Evolutionary conservation across 2,797 vertebrate species (phyloP).

Genomic region (Eulemur albifrons): DNA sequence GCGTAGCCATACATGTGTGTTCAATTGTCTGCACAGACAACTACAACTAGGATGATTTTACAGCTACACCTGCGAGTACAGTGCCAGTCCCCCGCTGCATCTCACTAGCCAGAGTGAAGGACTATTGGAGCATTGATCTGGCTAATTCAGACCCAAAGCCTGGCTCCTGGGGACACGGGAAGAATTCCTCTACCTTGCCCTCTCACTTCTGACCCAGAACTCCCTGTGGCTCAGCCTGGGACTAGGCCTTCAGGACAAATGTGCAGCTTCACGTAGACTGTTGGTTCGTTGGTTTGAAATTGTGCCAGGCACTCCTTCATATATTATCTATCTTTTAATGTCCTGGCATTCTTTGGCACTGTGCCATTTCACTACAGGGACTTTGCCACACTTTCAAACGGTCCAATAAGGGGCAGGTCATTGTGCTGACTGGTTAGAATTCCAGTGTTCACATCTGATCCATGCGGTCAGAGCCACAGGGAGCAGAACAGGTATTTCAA

Average conservation of each 20-base stretch:
- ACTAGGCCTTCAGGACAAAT: not conserved
- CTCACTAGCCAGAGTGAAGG: not conserved
- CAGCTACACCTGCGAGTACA: fast-evolving
- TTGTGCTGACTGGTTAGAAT: not conserved
- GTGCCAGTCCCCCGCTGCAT: not conserved
- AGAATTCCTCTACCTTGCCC: not conserved
- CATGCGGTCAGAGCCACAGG: not conserved
- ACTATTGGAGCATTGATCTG: not conserved
- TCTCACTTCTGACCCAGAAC: not conserved
- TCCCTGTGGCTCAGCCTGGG: not conserved
- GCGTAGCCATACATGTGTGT: not conserved
- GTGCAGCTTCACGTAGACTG: slow-evolving; percentile 31
- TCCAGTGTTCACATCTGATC: not conserved
- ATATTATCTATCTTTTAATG: not conserved
- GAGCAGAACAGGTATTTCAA: not conserved
- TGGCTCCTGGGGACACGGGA: not conserved
- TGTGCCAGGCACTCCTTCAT: not conserved
- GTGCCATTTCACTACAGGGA: not conserved
- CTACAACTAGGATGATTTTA: not conserved
- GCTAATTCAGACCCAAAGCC: not conserved
- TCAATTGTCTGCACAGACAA: not conserved
- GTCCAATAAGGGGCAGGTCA: not conserved
- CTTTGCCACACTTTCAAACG: not conserved
- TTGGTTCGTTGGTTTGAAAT: slow-evolving; percentile 7
- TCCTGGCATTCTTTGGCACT: slow-evolving; percentile 1